A percentile compares a stretch with the other conserved stretches of the same genome.
Evolutionary conservation across 1,140 invertebrate genomes (phyloP).

Genomic region (Pseudoatta argentina): DNA sequence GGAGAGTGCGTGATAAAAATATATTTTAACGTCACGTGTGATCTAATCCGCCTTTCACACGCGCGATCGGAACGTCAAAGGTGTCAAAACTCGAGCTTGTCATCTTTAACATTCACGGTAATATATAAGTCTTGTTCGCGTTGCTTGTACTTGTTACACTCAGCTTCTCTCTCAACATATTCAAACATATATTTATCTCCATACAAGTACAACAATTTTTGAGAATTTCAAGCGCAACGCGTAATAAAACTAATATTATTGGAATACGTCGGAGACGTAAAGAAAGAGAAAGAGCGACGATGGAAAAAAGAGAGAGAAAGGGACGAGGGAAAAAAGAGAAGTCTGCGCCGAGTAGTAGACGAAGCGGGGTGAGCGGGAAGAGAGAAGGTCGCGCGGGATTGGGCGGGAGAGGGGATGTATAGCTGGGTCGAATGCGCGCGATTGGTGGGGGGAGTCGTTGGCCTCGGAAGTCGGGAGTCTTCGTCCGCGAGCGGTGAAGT

Average conservation of each 20-base stretch:
- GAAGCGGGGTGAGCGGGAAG: neutral
- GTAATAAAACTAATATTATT: neutral
- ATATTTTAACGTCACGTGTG: neutral
- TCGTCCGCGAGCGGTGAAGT: constrained; percentile 48
- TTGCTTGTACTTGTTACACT: no score
- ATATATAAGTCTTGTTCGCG: neutral
- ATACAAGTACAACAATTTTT: no score
- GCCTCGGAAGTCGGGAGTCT: constrained; percentile 75
- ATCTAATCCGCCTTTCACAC: neutral
- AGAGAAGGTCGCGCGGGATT: constrained; percentile 30
- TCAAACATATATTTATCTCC: no score
- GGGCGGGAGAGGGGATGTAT: constrained; percentile 43
- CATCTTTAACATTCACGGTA: neutral
- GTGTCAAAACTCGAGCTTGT: neutral
- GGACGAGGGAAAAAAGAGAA: neutral
- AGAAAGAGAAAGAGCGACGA: neutral
- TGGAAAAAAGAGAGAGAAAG: neutral
- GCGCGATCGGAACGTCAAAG: neutral
- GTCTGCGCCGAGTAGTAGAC: constrained; percentile 2
- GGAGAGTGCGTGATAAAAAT: neutral
- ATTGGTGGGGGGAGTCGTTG: constrained; percentile 71
- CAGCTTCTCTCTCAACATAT: no score
- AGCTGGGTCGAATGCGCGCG: constrained; percentile 65
- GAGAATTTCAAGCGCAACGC: no score
- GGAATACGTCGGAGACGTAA: neutral